phyloP scores from a whole-genome alignment of 2,113 vertebrate species.

The Bufo gargarizans region DNA sequence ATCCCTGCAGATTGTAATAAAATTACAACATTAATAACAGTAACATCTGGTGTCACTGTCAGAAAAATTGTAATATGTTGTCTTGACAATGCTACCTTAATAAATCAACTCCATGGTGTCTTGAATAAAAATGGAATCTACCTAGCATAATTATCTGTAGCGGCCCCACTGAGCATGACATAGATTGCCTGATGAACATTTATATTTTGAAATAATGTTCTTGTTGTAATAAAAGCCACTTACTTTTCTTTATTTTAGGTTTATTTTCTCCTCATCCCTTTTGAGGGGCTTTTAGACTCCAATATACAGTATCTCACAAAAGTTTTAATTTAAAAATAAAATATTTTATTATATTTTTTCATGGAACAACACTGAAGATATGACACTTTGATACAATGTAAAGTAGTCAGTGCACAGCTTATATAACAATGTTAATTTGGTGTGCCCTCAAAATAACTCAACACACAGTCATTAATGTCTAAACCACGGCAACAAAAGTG shows the following conservation, averaged over 20 bases:
- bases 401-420: no score
- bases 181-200: conserved; percentile 38
- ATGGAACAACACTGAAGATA: no score
- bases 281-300: background rate
- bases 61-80: conserved; percentile 45
- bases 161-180: conserved; percentile 46
- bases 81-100: conserved; percentile 49
- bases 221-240: conserved; percentile 9
- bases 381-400: no score
- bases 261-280: background rate
- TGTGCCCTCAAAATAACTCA: no score
- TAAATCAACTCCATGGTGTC: conserved; percentile 53
- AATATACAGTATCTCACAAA: no score
- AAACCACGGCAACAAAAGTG: no score
- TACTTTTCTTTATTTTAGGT: background rate
- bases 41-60: conserved; percentile 56
- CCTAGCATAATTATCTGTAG: conserved; percentile 56
- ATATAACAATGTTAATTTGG: no score
- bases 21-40: conserved; percentile 40
- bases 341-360: no score
- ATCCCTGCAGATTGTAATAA: conserved; percentile 41
- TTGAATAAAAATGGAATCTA: conserved; percentile 45
- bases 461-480: no score
- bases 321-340: no score
- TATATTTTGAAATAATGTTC: conserved; percentile 39